Evolutionary conservation across 2,797 vertebrate genomes (phyloP).

Genomic region (Lacerta agilis): DNA sequence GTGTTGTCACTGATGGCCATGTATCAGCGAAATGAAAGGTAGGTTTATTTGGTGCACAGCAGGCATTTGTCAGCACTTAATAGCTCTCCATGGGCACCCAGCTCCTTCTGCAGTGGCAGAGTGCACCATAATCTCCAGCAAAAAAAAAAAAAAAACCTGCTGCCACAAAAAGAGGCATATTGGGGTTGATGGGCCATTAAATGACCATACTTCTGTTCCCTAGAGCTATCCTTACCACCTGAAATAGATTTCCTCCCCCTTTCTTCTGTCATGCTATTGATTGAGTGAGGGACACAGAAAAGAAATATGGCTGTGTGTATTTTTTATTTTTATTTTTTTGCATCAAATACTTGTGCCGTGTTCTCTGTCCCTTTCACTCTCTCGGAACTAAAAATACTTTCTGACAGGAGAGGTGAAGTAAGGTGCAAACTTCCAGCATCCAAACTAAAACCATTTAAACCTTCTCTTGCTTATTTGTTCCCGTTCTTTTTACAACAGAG

Average conservation of each 20-base stretch:
- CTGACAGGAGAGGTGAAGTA: slow-evolving; percentile 24
- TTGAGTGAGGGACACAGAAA: slow-evolving; percentile 11
- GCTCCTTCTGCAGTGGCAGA: not conserved
- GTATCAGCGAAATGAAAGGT: not conserved
- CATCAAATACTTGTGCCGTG: slow-evolving; percentile 35
- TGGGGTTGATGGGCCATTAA: slow-evolving; percentile 21
- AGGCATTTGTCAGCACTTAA: not conserved
- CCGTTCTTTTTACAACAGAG: not conserved
- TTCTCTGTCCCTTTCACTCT: slow-evolving; percentile 33
- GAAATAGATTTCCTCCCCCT: slow-evolving; percentile 1
- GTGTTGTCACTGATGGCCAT: not conserved
- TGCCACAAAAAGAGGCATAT: slow-evolving; percentile 25
- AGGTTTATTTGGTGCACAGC: not conserved
- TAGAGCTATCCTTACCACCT: not conserved
- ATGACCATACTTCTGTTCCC: not conserved
- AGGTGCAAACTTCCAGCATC: slow-evolving; percentile 52
- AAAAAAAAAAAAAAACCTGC: not conserved
- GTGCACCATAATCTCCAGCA: not conserved
- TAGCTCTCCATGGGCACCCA: not conserved
- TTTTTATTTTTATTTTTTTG: slow-evolving; percentile 45
- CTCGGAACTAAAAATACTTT: slow-evolving; percentile 68
- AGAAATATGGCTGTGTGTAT: slow-evolving; percentile 40
- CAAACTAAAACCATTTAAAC: slow-evolving; percentile 11
- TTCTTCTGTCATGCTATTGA: not conserved
- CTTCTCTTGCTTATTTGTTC: slow-evolving; percentile 5